phyloP scores from a whole-genome alignment of 2,113 vertebrate genomes.

The Psammodynastes pulverulentus region DNA sequence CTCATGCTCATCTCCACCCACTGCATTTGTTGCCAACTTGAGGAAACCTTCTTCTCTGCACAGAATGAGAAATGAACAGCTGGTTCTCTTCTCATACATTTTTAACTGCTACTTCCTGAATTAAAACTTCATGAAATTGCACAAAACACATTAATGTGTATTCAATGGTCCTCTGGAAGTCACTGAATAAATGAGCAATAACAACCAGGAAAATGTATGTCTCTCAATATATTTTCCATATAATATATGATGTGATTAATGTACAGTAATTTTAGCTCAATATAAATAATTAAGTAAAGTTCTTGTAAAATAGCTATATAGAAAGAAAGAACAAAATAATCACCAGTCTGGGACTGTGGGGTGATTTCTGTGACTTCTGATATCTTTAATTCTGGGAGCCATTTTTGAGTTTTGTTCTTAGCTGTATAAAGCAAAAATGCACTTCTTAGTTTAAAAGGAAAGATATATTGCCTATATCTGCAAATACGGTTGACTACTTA shows the following conservation, averaged over 20 bases:
- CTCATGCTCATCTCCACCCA: background rate
- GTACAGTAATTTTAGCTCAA: background rate
- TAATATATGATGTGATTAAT: background rate
- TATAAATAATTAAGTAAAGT: background rate
- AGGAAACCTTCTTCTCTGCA: background rate
- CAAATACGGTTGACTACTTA: background rate
- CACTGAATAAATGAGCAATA: background rate
- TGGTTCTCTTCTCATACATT: background rate
- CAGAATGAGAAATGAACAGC: background rate
- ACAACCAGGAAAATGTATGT: background rate
- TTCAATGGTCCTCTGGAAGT: background rate
- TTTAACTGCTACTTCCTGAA: background rate
- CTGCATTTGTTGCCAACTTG: background rate
- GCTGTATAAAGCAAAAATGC: slow-evolving; percentile 58
- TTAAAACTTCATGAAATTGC: background rate
- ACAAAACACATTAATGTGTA: background rate
- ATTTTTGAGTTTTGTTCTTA: slow-evolving; percentile 68
- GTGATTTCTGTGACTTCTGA: slow-evolving; percentile 68
- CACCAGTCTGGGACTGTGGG: slow-evolving; percentile 66
- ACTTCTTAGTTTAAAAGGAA: slow-evolving; percentile 14
- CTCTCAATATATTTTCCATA: background rate
- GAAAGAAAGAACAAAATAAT: slow-evolving; percentile 35
- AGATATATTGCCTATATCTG: background rate
- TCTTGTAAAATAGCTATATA: slow-evolving; percentile 8
- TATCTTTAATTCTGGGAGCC: slow-evolving; percentile 75